These are phyloP conservation scores for Patiria pectinifera DNA, from an alignment of 53 echinoderm and acorn worm genomes.

Conservation along the genomic window DNA sequence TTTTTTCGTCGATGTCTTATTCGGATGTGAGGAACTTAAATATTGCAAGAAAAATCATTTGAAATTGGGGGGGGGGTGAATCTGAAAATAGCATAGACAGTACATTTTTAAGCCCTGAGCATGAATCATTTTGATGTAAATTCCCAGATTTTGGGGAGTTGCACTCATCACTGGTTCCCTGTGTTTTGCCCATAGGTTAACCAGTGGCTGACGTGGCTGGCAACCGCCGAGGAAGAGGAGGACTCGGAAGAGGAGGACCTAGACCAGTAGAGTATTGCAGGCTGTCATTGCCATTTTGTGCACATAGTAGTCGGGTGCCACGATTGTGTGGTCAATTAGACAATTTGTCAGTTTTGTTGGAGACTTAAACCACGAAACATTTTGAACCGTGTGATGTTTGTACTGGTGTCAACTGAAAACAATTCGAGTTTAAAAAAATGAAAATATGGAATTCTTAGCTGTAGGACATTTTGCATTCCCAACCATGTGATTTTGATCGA, in stretches of 20 bases:
- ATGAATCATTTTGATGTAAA: neutral
- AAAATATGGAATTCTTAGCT: neutral
- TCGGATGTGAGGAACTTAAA: too few species aligned
- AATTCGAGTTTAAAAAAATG: neutral
- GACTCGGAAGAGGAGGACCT: constrained; percentile 90
- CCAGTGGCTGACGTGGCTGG: constrained; percentile 98
- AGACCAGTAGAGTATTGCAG: constrained; percentile 68
- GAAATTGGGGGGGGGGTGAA: too few species aligned
- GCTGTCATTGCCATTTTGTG: constrained; percentile 1
- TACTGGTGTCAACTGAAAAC: too few species aligned
- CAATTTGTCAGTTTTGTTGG: neutral
- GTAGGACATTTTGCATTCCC: constrained; percentile 1
- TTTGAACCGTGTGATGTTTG: too few species aligned
- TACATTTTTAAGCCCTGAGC: too few species aligned
- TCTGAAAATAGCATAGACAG: too few species aligned
- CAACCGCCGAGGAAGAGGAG: constrained; percentile 95
- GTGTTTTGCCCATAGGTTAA: constrained; percentile 74
- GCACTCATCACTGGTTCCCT: neutral
- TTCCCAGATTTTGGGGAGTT: neutral
- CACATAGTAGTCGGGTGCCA: constrained; percentile 27
- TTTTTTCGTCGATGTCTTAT: too few species aligned
- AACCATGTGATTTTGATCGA: constrained; percentile 32
- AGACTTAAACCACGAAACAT: too few species aligned
- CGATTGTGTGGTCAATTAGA: neutral
- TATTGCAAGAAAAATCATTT: too few species aligned